Evolutionary conservation across 2,113 vertebrate genomes (phyloP).

Genomic region (Paralichthys olivaceus): DNA sequence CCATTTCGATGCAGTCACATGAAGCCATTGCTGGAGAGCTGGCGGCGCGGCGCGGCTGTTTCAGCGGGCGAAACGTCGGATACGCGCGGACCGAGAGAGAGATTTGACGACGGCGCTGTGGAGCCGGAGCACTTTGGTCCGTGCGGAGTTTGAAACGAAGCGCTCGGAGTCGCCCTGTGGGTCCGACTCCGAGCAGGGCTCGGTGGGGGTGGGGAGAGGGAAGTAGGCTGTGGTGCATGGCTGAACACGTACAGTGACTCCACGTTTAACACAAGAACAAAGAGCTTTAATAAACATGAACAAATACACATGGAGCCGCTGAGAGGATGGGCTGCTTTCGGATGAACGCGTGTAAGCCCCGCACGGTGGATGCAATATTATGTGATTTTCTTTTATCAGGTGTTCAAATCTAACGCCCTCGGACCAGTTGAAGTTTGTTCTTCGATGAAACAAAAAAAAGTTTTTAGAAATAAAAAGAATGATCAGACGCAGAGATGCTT

Average conservation of each 20-base stretch:
- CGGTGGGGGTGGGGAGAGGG: slow-evolving; percentile 82
- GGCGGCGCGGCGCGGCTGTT: slow-evolving; percentile 59
- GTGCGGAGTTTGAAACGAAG: slow-evolving; percentile 80
- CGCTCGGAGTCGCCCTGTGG: slow-evolving; percentile 79
- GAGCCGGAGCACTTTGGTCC: slow-evolving; percentile 72
- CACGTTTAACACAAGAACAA: not conserved
- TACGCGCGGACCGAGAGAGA: slow-evolving; percentile 24
- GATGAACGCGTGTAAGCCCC: not conserved
- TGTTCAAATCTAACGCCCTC: slow-evolving; percentile 45
- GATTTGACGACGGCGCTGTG: slow-evolving; percentile 69
- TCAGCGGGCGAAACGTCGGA: slow-evolving; percentile 34
- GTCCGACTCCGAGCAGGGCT: slow-evolving; percentile 63
- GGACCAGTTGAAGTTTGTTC: slow-evolving; percentile 19
- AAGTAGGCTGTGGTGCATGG: slow-evolving; percentile 65
- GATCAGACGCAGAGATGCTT: not conserved
- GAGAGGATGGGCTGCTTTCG: too few species aligned
- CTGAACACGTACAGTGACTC: slow-evolving; percentile 66
- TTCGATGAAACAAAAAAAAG: not conserved
- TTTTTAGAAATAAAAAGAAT: not conserved
- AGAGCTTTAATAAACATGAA: not conserved
- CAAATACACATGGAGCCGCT: not conserved
- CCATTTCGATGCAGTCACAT: slow-evolving; percentile 91
- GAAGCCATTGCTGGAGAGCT: slow-evolving; percentile 82
- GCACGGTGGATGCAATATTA: not conserved
- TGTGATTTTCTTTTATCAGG: not conserved